A percentile compares a stretch with the other conserved stretches of the same genome.
Conservation (phyloP, 1,140 invertebrate genomes). For the Aleiodes sp. region DNA sequence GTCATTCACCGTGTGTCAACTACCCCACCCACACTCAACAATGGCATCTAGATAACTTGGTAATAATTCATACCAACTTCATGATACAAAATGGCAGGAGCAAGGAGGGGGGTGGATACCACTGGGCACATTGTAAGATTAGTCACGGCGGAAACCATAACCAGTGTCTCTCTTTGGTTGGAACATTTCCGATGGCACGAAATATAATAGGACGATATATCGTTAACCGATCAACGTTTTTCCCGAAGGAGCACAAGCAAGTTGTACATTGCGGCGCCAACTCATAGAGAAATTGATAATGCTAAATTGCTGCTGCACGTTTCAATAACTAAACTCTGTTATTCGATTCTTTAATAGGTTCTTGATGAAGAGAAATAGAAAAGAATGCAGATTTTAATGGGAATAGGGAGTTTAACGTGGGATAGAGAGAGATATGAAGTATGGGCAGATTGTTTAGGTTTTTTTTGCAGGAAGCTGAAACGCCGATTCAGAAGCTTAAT, state of each 20-base stretch:
- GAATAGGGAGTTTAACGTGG: no score
- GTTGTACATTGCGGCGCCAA: not conserved
- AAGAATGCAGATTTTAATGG: no score
- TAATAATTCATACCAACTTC: slow-evolving; percentile 60
- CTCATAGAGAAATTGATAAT: not conserved
- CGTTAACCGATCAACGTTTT: not conserved
- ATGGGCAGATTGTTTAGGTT: no score
- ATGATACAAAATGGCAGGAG: slow-evolving; percentile 49
- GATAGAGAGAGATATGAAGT: no score
- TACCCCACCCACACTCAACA: slow-evolving; percentile 31
- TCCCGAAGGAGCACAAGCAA: not conserved
- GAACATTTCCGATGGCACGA: slow-evolving; percentile 2
- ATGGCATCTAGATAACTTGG: slow-evolving; percentile 55
- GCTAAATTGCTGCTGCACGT: not conserved
- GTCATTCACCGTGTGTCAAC: not conserved
- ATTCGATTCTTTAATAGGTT: not conserved
- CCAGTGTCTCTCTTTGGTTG: not conserved
- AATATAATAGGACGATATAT: slow-evolving; percentile 6
- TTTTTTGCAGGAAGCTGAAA: not conserved
- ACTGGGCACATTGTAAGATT: slow-evolving; percentile 51
- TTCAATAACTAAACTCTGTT: not conserved
- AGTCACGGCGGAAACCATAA: slow-evolving; percentile 44
- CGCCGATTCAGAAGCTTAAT: not conserved
- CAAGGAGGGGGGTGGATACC: not conserved
- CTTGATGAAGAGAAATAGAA: not conserved